A percentile compares a stretch with the other conserved stretches of the same genome.
Evolutionary conservation across 2,113 vertebrate genomes (phyloP).

Genomic region (Picathartes gymnocephalus): DNA sequence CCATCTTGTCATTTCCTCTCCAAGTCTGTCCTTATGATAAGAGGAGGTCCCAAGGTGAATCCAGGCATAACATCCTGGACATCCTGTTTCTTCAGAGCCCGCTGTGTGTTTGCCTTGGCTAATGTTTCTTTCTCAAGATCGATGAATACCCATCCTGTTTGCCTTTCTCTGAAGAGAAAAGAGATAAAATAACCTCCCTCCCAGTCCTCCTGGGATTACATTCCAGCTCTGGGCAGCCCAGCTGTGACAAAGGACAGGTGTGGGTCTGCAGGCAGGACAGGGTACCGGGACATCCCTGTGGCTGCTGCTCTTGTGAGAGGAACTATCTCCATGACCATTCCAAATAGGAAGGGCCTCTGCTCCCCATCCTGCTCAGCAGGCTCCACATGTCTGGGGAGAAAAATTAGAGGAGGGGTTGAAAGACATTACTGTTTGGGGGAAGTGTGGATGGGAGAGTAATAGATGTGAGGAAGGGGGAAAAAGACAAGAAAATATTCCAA

Average conservation of each 20-base stretch:
- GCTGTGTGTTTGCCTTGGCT: conserved; percentile 72
- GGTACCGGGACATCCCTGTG: fast-evolving
- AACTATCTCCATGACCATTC: background rate
- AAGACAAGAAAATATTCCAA: background rate
- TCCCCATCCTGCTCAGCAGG: background rate
- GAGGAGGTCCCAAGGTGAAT: conserved; percentile 29
- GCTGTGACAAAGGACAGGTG: conserved; percentile 73
- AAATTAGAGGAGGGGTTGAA: background rate
- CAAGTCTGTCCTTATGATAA: background rate
- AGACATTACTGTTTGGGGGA: background rate
- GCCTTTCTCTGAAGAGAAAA: conserved; percentile 59
- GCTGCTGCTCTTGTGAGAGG: background rate
- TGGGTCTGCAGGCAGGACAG: background rate
- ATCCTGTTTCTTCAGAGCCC: conserved; percentile 75
- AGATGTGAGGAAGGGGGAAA: background rate
- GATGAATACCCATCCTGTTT: conserved; percentile 20
- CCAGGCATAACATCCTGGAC: conserved; percentile 12
- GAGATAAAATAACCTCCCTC: conserved; percentile 47
- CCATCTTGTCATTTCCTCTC: background rate
- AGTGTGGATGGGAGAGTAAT: background rate
- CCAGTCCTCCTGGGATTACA: background rate
- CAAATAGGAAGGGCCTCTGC: background rate
- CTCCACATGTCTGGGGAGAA: background rate
- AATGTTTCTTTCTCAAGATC: conserved; percentile 41
- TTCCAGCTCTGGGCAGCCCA: conserved; percentile 44